Conservation (phyloP, 2,888 invertebrate genomes). For the Heterodera filipjevi region DNA sequence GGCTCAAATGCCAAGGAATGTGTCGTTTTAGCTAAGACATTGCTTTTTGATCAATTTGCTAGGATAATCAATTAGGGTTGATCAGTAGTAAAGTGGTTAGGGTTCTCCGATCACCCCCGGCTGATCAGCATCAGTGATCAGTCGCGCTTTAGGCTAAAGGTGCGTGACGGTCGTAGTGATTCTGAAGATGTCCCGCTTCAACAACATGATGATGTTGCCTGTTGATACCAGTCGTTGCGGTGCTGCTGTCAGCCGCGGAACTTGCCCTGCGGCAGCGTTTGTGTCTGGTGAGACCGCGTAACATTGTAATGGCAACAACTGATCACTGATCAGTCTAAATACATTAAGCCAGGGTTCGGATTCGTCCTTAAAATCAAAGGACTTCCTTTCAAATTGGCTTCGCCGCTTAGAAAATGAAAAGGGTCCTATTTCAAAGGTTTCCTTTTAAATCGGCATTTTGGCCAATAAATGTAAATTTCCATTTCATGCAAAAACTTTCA, state of each 20-base stretch:
- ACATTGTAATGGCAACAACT: conserved; percentile 47
- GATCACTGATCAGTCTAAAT: too few species aligned
- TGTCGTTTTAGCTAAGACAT: neutral
- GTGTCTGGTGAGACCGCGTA: conserved; percentile 60
- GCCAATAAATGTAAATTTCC: too few species aligned
- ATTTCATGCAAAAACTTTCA: too few species aligned
- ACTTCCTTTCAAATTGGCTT: too few species aligned
- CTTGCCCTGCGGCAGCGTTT: conserved; percentile 55
- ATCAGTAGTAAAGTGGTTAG: too few species aligned
- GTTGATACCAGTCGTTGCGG: conserved; percentile 60
- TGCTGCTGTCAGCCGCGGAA: conserved; percentile 37
- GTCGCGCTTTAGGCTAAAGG: neutral
- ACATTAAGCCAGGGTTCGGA: too few species aligned
- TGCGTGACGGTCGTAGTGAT: conserved; percentile 61
- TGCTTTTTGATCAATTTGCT: conserved; percentile 32
- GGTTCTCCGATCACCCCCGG: neutral
- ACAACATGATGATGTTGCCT: conserved; percentile 54
- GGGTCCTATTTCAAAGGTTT: too few species aligned
- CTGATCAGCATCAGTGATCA: too few species aligned
- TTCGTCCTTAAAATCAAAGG: too few species aligned
- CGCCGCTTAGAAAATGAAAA: too few species aligned
- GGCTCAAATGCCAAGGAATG: conserved; percentile 74
- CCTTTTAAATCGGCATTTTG: too few species aligned
- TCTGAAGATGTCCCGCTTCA: conserved; percentile 47
- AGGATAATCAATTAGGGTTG: conserved; percentile 63